These are phyloP conservation scores for Seriola aureovittata DNA, from an alignment of 2,113 vertebrate genomes.

Conservation along the genomic window DNA sequence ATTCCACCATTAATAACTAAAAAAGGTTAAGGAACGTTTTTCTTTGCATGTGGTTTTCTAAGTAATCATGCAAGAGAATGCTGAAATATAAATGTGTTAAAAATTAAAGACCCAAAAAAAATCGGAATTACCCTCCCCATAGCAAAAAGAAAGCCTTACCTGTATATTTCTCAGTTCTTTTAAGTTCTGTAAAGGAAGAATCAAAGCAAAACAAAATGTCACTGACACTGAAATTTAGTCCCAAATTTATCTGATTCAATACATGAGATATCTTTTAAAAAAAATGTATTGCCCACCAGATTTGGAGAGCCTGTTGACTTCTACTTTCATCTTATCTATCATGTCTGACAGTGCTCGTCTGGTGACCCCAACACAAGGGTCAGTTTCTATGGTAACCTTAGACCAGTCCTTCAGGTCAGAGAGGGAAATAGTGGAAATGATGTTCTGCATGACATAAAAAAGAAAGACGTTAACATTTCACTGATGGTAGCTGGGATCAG, in stretches of 20 bases:
- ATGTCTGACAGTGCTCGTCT: constrained; percentile 78
- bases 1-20: neutral
- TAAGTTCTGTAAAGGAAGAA: constrained; percentile 76
- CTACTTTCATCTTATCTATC: constrained; percentile 73
- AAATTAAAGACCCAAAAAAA: neutral
- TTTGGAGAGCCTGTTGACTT: constrained; percentile 82
- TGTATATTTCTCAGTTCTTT: constrained; percentile 79
- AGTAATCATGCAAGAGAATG: neutral
- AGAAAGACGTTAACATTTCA: neutral
- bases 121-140: too few species aligned
- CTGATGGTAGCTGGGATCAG: neutral
- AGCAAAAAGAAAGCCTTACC: constrained; percentile 64
- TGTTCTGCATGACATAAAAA: constrained; percentile 49
- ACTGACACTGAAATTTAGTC: neutral
- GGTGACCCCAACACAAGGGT: constrained; percentile 82
- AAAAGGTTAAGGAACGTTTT: neutral
- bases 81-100: neutral
- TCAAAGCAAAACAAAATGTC: neutral
- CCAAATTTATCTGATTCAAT: neutral
- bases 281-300: constrained; percentile 66
- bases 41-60: neutral
- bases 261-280: neutral
- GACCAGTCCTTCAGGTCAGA: constrained; percentile 83
- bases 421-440: constrained; percentile 18
- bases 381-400: constrained; percentile 78